A percentile compares a stretch with the other conserved stretches of the same genome.
Conservation (phyloP, 1,140 invertebrate genomes). For the Periplaneta americana region DNA sequence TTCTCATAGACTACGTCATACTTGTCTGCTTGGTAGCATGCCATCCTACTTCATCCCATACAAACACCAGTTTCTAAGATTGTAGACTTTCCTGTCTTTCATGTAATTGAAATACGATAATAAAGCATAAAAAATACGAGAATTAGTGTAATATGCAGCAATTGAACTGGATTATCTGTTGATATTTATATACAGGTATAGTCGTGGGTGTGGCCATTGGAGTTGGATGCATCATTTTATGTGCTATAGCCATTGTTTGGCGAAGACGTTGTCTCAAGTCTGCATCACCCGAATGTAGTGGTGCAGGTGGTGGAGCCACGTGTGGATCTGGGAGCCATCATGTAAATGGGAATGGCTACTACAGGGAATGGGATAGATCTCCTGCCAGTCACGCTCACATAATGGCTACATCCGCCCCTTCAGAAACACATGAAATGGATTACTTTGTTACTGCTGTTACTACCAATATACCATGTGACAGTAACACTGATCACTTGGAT, state of each 20-base stretch:
- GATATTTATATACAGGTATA: slow-evolving; percentile 30
- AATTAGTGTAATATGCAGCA: too few relatives aligned
- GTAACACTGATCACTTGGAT: slow-evolving; percentile 32
- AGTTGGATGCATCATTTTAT: slow-evolving; percentile 32
- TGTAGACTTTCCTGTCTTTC: too few relatives aligned
- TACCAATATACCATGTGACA: slow-evolving; percentile 3
- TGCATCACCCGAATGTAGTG: slow-evolving; percentile 20
- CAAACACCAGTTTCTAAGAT: too few relatives aligned
- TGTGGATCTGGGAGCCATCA: slow-evolving; percentile 24
- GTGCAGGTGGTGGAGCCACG: slow-evolving; percentile 17
- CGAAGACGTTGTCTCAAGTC: slow-evolving; percentile 32
- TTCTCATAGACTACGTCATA: too few relatives aligned
- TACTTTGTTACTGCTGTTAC: slow-evolving; percentile 24
- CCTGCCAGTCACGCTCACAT: neutral
- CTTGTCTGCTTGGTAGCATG: too few relatives aligned
- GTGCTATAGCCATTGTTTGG: slow-evolving; percentile 33
- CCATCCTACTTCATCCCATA: too few relatives aligned
- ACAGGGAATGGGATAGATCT: slow-evolving; percentile 7
- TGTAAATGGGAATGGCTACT: slow-evolving; percentile 25
- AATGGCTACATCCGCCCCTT: neutral
- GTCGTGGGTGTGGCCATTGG: slow-evolving; percentile 35
- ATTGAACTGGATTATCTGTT: too few relatives aligned
- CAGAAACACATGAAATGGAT: slow-evolving; percentile 35
- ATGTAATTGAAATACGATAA: too few relatives aligned
- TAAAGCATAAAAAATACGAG: too few relatives aligned